These are phyloP conservation scores for Gastrophryne carolinensis DNA, from an alignment of 2,797 vertebrate species.

Conservation along the genomic window DNA sequence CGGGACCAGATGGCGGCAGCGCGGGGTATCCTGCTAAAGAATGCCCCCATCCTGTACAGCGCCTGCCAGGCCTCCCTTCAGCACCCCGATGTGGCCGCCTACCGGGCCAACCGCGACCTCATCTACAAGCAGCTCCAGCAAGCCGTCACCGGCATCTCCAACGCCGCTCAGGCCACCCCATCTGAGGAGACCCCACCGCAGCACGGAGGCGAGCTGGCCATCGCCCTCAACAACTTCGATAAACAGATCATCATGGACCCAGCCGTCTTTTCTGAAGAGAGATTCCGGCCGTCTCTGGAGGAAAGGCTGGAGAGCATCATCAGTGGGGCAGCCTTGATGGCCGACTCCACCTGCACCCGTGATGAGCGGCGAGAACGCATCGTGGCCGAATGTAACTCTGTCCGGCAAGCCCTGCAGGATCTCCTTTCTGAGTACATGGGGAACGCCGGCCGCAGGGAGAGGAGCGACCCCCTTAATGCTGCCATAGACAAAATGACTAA, in stretches of 20 bases:
- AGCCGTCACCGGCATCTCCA: slow-evolving; percentile 93
- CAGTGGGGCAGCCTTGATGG: slow-evolving; percentile 96
- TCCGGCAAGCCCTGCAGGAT: slow-evolving; percentile 96
- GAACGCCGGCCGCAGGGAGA: slow-evolving; percentile 93
- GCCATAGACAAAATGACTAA: slow-evolving; percentile 98
- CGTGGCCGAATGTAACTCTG: slow-evolving; percentile 95
- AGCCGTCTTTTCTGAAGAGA: slow-evolving; percentile 90
- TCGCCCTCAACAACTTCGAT: slow-evolving; percentile 96
- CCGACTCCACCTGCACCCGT: slow-evolving; percentile 94
- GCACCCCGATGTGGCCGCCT: slow-evolving; percentile 96
- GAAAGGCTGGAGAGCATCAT: slow-evolving; percentile 98
- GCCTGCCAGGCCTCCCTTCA: slow-evolving; percentile 94
- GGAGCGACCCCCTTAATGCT: slow-evolving; percentile 91
- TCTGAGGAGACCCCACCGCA: slow-evolving; percentile 84
- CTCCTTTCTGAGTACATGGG: slow-evolving; percentile 98
- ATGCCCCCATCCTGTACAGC: slow-evolving; percentile 93
- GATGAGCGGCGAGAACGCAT: slow-evolving; percentile 96
- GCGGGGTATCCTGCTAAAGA: slow-evolving; percentile 93
- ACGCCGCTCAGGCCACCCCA: slow-evolving; percentile 88
- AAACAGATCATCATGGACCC: slow-evolving; percentile 98
- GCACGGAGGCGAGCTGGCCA: slow-evolving; percentile 88
- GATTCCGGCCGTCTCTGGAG: slow-evolving; percentile 94
- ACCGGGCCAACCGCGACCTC: slow-evolving; percentile 96
- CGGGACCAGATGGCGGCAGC: slow-evolving; percentile 98
- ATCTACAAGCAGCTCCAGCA: slow-evolving; percentile 98